These are phyloP conservation scores for Diadema setosum DNA, from an alignment of 35 echinoderm and acorn worm genomes.

Conservation along the genomic window DNA sequence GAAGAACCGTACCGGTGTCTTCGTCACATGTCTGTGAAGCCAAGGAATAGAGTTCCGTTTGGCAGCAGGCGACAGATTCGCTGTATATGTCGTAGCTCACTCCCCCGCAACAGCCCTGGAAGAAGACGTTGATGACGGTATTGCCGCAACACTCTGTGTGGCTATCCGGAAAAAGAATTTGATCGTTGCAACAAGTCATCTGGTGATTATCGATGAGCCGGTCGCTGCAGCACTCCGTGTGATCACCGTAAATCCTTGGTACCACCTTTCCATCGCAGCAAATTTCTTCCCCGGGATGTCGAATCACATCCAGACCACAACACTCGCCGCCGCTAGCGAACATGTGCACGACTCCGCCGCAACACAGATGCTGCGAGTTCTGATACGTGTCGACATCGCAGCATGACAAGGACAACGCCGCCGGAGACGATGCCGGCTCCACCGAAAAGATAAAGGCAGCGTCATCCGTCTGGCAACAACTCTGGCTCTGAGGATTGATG, in stretches of 20 bases:
- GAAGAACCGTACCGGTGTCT: background rate
- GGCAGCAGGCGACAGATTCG: background rate
- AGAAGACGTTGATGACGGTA: background rate
- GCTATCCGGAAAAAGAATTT: background rate
- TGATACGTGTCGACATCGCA: conserved; percentile 22
- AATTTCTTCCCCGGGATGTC: conserved; percentile 1
- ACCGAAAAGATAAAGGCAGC: background rate
- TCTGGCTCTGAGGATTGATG: background rate
- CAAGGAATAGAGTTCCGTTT: background rate
- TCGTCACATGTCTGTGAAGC: background rate
- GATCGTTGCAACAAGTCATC: background rate
- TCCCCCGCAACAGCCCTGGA: background rate
- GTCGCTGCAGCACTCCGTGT: conserved; percentile 13
- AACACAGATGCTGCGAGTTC: conserved; percentile 19
- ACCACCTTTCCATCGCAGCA: conserved; percentile 38
- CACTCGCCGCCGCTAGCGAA: conserved; percentile 29
- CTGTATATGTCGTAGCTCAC: background rate
- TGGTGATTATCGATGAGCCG: conserved; percentile 16
- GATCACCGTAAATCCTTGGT: background rate
- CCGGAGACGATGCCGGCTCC: background rate
- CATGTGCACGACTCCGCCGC: conserved; percentile 44
- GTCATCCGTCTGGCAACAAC: background rate
- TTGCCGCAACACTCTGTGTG: background rate
- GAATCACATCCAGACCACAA: conserved; percentile 40
- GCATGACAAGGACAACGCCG: background rate